Base-by-base conservation (phyloP, 2,797 vertebrate genomes). In the Sphenodon punctatus region DNA sequence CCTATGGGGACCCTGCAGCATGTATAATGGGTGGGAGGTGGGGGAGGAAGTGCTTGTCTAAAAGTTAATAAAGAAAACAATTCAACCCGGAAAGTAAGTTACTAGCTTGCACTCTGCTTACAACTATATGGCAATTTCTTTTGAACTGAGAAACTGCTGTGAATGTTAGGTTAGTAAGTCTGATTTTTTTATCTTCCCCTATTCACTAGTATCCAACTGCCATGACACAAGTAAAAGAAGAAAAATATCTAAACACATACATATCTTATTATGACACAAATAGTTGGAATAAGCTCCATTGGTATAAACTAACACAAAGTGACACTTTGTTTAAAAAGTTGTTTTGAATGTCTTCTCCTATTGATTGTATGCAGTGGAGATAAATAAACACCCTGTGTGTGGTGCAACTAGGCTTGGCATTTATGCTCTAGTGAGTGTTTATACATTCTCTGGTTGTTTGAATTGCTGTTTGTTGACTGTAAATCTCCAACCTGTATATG, bases 371-470 rank as follows among this genome's bases (percentile, higher is more conserved):
- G 89, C 70, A 80, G 73, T 32, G 49, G 75, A 86, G 82, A 87
- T 93, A 94, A 95, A 93, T 85, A 95, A 93, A 92, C 88, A 91
- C 67, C 17, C 53, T 87, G 75, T 91, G 85, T 95, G 80, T 92
- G 89, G 88, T 63, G 78, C 78, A 89, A 67, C 63, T 49, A 61
- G 72, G 14, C 75, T 86, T 75, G 77, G 81, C 74, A 43, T 88
- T 94, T 92, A 63, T 90, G 75, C 73, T 89, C 25, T 76, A 93
- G 16, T 4, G 10, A 84, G 75, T 93, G 78, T 93, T 95, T 95
- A 90, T 85, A 72, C 70, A 23, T 92, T 93, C 80, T 90, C 88
- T 70, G 81, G 67, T 55, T 87, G 89, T 48, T 90, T 92, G 78
- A 75, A 49, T 91, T 90, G 76, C 85, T 92, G 69, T 92, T 93